phyloP scores from a whole-genome alignment of 2,797 vertebrate species.

The Hirundo rustica region DNA sequence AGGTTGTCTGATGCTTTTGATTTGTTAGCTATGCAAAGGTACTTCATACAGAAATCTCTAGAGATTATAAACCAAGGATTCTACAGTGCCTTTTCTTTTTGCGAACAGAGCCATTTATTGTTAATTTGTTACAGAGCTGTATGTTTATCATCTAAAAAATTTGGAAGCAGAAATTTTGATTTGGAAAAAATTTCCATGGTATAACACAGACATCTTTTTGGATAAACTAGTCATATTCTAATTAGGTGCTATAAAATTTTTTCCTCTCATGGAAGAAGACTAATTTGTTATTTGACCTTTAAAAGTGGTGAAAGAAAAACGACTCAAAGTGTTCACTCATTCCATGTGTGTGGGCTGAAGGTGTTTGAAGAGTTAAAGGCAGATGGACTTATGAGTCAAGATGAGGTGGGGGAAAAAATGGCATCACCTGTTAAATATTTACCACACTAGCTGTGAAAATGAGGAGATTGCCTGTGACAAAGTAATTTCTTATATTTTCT shows the following conservation, averaged over 20 bases:
- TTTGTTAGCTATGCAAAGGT: neutral
- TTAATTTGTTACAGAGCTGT: neutral
- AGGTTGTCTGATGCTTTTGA: neutral
- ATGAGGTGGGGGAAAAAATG: neutral
- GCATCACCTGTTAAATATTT: neutral
- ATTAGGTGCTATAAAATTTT: neutral
- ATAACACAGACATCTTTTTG: neutral
- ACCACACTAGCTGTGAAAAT: neutral
- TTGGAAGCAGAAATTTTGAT: neutral
- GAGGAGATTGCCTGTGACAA: neutral
- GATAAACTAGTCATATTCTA: neutral
- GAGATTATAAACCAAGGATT: neutral
- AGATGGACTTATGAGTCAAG: neutral
- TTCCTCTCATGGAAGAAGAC: rapidly evolving
- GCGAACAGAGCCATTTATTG: neutral
- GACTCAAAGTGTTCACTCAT: neutral
- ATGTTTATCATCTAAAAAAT: neutral
- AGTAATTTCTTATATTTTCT: neutral
- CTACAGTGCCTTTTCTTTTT: neutral
- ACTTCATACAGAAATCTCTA: neutral
- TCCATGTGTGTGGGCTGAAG: neutral
- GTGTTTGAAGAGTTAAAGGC: neutral
- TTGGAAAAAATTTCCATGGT: neutral
- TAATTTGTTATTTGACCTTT: neutral
- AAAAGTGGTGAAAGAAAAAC: neutral